Percentiles rank a stretch among this genome's conserved stretches.
These are phyloP conservation scores for Ailurus styani DNA, from an alignment of 2,113 vertebrate species.

Conservation along the genomic window DNA sequence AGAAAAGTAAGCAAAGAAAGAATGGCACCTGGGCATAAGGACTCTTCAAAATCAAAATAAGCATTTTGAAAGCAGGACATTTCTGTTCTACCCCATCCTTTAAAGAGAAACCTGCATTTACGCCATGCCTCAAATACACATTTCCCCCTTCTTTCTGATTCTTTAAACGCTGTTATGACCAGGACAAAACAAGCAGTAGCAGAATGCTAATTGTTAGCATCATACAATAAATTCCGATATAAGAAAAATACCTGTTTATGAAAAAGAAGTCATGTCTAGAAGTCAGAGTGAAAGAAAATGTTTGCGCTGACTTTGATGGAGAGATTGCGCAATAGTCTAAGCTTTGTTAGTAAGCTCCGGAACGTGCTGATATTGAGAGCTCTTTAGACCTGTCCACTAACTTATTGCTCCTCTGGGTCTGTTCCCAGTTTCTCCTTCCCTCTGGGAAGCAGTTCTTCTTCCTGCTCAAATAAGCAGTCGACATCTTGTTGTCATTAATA, in stretches of 20 bases:
- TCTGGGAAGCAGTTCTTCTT: conserved; percentile 53
- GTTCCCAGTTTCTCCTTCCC: conserved; percentile 38
- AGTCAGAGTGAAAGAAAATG: background rate
- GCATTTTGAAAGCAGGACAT: background rate
- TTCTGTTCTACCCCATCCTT: background rate
- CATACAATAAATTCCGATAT: background rate
- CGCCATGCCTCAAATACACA: background rate
- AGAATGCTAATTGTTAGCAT: conserved; percentile 10
- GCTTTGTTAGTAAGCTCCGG: conserved; percentile 11
- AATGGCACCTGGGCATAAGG: background rate
- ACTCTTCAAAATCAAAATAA: background rate
- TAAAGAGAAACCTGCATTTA: background rate
- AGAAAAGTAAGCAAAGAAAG: background rate
- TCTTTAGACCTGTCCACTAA: conserved; percentile 21
- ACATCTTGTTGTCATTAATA: conserved; percentile 71
- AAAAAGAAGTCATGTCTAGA: background rate
- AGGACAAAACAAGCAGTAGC: background rate
- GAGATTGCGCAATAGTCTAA: background rate
- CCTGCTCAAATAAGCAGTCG: background rate
- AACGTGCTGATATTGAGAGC: conserved; percentile 32
- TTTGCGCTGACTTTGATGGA: background rate
- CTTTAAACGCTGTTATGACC: background rate
- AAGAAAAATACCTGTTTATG: background rate
- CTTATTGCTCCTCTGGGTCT: conserved; percentile 52
- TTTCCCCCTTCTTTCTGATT: background rate